Percentiles rank a stretch among this genome's conserved stretches.
Evolutionary conservation across 1,140 invertebrate species (phyloP).

Genomic region (Choristoneura fumiferana): DNA sequence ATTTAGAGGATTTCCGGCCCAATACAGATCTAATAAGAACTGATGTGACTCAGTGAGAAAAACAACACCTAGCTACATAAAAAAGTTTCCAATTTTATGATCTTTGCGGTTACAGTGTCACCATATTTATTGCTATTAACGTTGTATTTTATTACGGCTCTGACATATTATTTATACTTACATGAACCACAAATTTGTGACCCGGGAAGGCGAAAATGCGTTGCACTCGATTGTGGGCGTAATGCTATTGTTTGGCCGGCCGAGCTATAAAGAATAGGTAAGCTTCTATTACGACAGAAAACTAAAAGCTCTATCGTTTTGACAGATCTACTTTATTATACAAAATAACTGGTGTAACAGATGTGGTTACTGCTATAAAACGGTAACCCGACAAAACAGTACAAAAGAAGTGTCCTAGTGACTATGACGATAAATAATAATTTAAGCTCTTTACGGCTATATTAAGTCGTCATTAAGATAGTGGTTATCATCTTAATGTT

Average conservation of each 20-base stretch:
- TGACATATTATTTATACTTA: slow-evolving; percentile 24
- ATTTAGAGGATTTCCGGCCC: not conserved
- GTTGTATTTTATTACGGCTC: slow-evolving; percentile 26
- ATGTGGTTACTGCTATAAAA: slow-evolving; percentile 35
- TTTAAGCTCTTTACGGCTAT: slow-evolving; percentile 17
- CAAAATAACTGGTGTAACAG: slow-evolving; percentile 36
- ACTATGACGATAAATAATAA: slow-evolving; percentile 49
- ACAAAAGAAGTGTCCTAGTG: slow-evolving; percentile 48
- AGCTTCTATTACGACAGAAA: slow-evolving; percentile 8
- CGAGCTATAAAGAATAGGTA: not conserved
- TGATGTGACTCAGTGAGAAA: slow-evolving; percentile 25
- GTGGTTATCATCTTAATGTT: slow-evolving; percentile 53
- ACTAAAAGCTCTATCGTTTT: not conserved
- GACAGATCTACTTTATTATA: slow-evolving; percentile 12
- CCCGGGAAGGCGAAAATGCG: not conserved
- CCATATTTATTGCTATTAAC: slow-evolving; percentile 35
- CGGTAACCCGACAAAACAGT: slow-evolving; percentile 46
- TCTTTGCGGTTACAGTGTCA: slow-evolving; percentile 32
- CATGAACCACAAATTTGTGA: not conserved
- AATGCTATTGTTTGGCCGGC: slow-evolving; percentile 3
- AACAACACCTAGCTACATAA: slow-evolving; percentile 14
- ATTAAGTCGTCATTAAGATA: slow-evolving; percentile 63
- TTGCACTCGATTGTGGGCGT: not conserved
- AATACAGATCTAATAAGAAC: slow-evolving; percentile 2
- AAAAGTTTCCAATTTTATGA: slow-evolving; percentile 36